Conservation (phyloP, 2,797 vertebrate genomes). For the Amblyraja radiata region DNA sequence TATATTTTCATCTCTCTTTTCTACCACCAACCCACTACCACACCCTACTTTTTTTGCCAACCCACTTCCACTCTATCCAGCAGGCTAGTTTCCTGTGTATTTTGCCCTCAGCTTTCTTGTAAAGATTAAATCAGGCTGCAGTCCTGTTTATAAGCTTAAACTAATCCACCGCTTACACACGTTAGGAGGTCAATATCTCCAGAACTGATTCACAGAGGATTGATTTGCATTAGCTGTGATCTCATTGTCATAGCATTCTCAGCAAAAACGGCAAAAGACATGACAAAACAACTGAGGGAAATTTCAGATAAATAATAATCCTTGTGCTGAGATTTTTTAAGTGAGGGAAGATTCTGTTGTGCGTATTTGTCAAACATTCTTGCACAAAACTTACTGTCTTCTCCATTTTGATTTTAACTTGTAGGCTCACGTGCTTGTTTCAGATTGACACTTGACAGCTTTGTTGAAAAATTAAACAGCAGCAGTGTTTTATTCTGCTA, state of each 20-base stretch:
- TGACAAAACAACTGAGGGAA: background rate
- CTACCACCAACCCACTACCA: too few species aligned
- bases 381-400: background rate
- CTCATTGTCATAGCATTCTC: background rate
- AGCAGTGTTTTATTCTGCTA: background rate
- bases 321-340: background rate
- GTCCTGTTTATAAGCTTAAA: background rate
- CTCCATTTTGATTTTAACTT: background rate
- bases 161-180: background rate
- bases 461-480: constrained; percentile 13
- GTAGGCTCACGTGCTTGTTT: background rate
- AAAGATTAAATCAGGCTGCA: constrained; percentile 22
- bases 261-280: background rate
- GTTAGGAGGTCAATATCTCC: background rate
- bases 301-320: background rate
- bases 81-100: background rate
- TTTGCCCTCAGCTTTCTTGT: background rate
- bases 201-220: background rate
- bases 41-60: background rate
- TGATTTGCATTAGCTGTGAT: background rate
- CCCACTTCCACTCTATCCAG: background rate
- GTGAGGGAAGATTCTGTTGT: background rate
- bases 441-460: background rate
- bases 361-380: background rate
- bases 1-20: background rate